A percentile compares a stretch with the other conserved stretches of the same genome.
phyloP scores from a whole-genome alignment of 2,888 invertebrate species.

The Ischnura elegans region DNA sequence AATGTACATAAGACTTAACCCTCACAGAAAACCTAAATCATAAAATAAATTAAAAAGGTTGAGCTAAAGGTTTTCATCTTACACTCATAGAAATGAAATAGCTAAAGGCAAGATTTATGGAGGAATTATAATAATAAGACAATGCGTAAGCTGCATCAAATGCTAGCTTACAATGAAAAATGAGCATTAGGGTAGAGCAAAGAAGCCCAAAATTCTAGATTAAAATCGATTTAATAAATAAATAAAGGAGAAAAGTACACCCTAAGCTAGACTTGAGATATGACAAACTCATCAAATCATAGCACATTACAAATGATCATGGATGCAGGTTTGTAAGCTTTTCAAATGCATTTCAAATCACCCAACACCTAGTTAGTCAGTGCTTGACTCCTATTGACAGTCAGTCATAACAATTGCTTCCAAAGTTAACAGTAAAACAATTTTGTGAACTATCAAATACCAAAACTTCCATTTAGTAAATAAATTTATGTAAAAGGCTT shows the following conservation, averaged over 20 bases:
- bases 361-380: slow-evolving; percentile 64
- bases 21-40: background rate
- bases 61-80: background rate
- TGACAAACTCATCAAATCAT: slow-evolving; percentile 15
- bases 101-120: background rate
- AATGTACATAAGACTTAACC: background rate
- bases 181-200: background rate
- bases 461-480: slow-evolving; percentile 62
- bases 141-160: background rate
- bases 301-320: slow-evolving; percentile 30
- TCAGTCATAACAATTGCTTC: slow-evolving; percentile 67
- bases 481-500: slow-evolving; percentile 67
- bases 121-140: background rate
- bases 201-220: background rate
- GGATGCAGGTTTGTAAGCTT: slow-evolving; percentile 54
- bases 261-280: background rate
- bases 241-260: background rate
- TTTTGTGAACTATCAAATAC: slow-evolving; percentile 66
- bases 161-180: background rate
- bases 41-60: background rate
- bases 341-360: slow-evolving; percentile 62
- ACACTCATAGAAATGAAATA: background rate
- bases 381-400: slow-evolving; percentile 67
- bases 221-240: background rate
- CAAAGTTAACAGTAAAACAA: slow-evolving; percentile 67